These are phyloP conservation scores for Megaceryle alcyon DNA, from an alignment of 2,797 vertebrate species.

Conservation along the genomic window DNA sequence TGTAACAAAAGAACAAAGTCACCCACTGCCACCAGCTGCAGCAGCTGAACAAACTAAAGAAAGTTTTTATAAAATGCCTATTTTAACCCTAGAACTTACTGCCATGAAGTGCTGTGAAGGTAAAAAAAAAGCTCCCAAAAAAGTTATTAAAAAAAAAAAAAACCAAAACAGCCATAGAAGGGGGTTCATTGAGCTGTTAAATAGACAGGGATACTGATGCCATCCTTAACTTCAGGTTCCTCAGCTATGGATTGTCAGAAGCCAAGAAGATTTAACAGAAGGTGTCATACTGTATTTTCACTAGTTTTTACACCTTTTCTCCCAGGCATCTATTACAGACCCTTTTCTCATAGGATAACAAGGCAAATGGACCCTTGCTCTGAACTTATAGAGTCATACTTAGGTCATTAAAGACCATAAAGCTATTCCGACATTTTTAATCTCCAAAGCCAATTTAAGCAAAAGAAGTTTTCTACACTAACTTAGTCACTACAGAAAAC, in stretches of 20 bases:
- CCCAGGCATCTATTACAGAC: background rate
- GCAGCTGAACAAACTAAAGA: constrained; percentile 5
- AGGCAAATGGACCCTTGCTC: background rate
- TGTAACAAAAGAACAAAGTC: background rate
- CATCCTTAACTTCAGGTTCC: background rate
- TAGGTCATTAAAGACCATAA: background rate
- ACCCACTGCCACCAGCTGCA: background rate
- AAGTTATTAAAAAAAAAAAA: background rate
- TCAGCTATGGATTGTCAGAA: background rate
- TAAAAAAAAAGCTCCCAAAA: background rate
- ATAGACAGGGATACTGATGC: background rate
- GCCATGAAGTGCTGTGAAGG: background rate
- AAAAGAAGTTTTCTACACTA: background rate
- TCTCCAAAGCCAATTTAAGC: background rate
- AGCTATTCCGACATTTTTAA: background rate
- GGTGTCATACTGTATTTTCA: background rate
- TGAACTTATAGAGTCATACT: background rate
- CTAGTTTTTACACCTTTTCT: background rate
- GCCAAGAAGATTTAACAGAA: background rate
- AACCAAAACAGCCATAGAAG: background rate
- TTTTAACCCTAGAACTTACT: background rate
- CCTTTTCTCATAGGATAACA: background rate
- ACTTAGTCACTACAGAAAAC: background rate
- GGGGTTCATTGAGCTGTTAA: background rate
- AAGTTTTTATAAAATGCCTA: background rate